Evolutionary conservation across 64 coral and sea anemone genomes (phyloP).

Genomic region (Stylophora pistillata): DNA sequence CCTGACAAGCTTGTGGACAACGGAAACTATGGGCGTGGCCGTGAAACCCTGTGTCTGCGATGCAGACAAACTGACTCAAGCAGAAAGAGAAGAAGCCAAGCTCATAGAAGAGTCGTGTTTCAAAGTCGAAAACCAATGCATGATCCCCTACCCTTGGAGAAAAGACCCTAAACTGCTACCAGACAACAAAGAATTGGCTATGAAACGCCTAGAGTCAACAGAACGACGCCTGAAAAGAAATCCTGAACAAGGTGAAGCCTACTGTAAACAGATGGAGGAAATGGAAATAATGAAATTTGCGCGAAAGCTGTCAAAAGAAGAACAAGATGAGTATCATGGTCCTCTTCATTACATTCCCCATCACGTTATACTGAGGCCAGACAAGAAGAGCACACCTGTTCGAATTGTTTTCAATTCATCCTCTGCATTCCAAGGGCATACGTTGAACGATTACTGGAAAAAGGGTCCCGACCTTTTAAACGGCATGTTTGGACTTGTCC

Average conservation of each 20-base stretch:
- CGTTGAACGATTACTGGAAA: slow-evolving; percentile 66
- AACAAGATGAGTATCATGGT: slow-evolving; percentile 25
- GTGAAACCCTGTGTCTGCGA: slow-evolving; percentile 37
- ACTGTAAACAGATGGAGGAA: slow-evolving; percentile 63
- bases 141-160: slow-evolving; percentile 61
- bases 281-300: slow-evolving; percentile 29
- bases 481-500: slow-evolving; percentile 55
- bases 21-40: slow-evolving; percentile 40
- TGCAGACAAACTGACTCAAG: slow-evolving; percentile 35
- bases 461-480: slow-evolving; percentile 60
- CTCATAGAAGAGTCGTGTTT: slow-evolving; percentile 39
- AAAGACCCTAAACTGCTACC: slow-evolving; percentile 46
- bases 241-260: slow-evolving; percentile 34
- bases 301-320: slow-evolving; percentile 41
- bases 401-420: slow-evolving; percentile 77
- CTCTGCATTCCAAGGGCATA: slow-evolving; percentile 38
- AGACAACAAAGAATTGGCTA: slow-evolving; percentile 37
- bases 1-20: slow-evolving; percentile 29
- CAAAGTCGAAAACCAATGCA: slow-evolving; percentile 48
- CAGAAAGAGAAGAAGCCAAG: slow-evolving; percentile 45
- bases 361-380: slow-evolving; percentile 53
- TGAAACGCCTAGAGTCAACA: slow-evolving; percentile 52
- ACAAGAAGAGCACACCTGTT: slow-evolving; percentile 63
- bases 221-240: slow-evolving; percentile 44
- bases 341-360: slow-evolving; percentile 58